These are phyloP conservation scores for Agonum fuliginosum DNA, from an alignment of 2,888 invertebrate species.

Conservation along the genomic window DNA sequence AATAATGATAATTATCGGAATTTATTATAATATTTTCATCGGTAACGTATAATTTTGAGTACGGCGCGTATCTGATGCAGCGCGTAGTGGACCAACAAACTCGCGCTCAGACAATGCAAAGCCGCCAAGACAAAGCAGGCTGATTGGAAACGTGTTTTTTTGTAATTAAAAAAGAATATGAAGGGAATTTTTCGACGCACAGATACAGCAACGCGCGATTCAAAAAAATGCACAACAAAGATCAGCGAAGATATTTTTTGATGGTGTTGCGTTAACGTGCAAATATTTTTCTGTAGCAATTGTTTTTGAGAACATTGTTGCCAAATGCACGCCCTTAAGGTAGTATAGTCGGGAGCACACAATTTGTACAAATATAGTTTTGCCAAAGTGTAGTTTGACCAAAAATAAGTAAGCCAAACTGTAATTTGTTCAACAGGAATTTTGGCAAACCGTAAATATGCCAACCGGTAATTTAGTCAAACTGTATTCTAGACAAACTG, in stretches of 20 bases:
- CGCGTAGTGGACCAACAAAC: slow-evolving; percentile 57
- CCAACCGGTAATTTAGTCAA: too few relatives aligned
- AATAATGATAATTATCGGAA: slow-evolving; percentile 74
- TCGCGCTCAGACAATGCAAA: slow-evolving; percentile 17
- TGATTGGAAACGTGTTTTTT: slow-evolving; percentile 67
- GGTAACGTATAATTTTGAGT: slow-evolving; percentile 71
- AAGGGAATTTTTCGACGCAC: slow-evolving; percentile 57
- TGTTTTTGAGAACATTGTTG: slow-evolving; percentile 37
- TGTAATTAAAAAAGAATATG: slow-evolving; percentile 68
- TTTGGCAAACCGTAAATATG: too few relatives aligned
- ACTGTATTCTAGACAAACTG: too few relatives aligned
- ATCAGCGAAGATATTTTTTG: slow-evolving; percentile 34
- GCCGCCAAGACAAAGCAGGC: slow-evolving; percentile 52
- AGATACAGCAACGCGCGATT: slow-evolving; percentile 27
- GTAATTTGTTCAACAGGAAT: too few relatives aligned
- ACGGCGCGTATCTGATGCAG: slow-evolving; percentile 60
- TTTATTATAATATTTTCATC: slow-evolving; percentile 73
- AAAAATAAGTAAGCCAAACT: too few relatives aligned
- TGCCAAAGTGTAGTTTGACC: too few relatives aligned
- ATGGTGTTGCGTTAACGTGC: slow-evolving; percentile 39
- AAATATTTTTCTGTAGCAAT: slow-evolving; percentile 37
- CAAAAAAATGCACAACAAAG: slow-evolving; percentile 37
- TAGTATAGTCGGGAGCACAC: too few relatives aligned
- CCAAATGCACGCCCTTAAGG: background rate
- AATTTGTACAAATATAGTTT: too few relatives aligned